Evolutionary conservation across 2,113 vertebrate species (phyloP).

Genomic region (Pelecanoides urinatrix): DNA sequence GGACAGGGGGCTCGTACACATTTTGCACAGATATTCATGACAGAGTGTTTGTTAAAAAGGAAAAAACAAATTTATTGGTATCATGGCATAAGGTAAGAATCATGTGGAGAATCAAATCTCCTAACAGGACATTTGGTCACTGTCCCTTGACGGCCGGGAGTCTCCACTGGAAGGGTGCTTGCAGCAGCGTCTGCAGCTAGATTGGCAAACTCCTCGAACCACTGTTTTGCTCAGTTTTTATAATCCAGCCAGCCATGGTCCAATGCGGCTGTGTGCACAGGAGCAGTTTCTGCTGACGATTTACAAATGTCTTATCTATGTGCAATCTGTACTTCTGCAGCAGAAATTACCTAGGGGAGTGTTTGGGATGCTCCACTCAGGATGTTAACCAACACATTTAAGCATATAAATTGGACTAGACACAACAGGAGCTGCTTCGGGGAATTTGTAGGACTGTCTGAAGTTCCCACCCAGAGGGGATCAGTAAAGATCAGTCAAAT

Average conservation of each 20-base stretch:
- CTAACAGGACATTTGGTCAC: not conserved
- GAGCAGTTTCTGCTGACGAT: not conserved
- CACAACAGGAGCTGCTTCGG: fast-evolving
- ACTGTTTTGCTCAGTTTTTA: not conserved
- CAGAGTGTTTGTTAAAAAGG: not conserved
- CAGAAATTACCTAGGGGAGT: not conserved
- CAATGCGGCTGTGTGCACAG: not conserved
- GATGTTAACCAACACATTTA: not conserved
- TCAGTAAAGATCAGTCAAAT: not conserved
- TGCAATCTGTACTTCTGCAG: not conserved
- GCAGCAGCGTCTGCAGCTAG: not conserved
- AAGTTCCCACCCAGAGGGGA: not conserved
- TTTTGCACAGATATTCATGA: not conserved
- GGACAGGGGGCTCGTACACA: not conserved
- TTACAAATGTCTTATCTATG: not conserved
- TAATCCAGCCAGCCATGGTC: not conserved
- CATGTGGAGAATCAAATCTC: not conserved
- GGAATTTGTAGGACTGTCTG: not conserved
- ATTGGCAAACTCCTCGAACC: not conserved
- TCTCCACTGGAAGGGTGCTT: not conserved
- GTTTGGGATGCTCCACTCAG: not conserved
- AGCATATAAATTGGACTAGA: not conserved
- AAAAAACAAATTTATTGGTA: not conserved
- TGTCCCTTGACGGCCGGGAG: not conserved
- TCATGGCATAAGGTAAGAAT: not conserved